Base-by-base conservation (phyloP, 1,140 invertebrate species). In the Ctenoplectra terminalis region DNA sequence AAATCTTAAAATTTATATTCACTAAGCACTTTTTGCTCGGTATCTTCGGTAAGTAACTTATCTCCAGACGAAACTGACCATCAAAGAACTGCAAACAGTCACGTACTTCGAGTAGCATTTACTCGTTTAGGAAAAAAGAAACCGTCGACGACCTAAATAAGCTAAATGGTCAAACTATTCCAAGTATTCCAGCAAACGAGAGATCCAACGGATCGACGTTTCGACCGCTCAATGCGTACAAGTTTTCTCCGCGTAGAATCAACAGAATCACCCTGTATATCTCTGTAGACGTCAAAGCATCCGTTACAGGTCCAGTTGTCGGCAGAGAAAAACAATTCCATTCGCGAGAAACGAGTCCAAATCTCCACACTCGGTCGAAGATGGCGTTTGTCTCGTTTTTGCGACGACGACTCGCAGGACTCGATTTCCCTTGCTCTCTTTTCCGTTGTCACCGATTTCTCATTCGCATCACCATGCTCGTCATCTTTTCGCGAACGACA, bases 221-320 rank as follows among this genome's bases (percentile, higher is more conserved):
- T 48, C 15, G 34, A 60, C 8, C 31, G 15, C 2, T 20, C 11
- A 0, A 48, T 2, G 15, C 2, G n/a, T n/a, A n/a, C n/a, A n/a
- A n/a, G n/a, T n/a, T n/a, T n/a, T 17, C 29, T 23, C 17, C 17
- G 31, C 56, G 29, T 7, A 13, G 7, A 34, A 63, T 63, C 13
- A 17, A 63, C 20, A 9, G 13, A 37, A 43, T 74, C 54, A 29
- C 7, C 9, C 2, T 37, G 31, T 26, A 52, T 1, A 64, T 52
- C n/a, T 34, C 29, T 31, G 26, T 40, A 71, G 17, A 60, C 6
- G 43, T 34, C 50, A 29, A 17, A 77, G 60, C 80, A 58, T 73
- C 87, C 87, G 85, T 87, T 88, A 88, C 63, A 69, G 73, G 76
- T 85, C 76, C 87, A 85, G 87, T 88, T 88, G 82, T 34, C 40